Evolutionary conservation across 2,888 invertebrate species (phyloP), one percentile per base, ranked within the genome.

Genomic region (Drosophila multiciliata): DNA sequence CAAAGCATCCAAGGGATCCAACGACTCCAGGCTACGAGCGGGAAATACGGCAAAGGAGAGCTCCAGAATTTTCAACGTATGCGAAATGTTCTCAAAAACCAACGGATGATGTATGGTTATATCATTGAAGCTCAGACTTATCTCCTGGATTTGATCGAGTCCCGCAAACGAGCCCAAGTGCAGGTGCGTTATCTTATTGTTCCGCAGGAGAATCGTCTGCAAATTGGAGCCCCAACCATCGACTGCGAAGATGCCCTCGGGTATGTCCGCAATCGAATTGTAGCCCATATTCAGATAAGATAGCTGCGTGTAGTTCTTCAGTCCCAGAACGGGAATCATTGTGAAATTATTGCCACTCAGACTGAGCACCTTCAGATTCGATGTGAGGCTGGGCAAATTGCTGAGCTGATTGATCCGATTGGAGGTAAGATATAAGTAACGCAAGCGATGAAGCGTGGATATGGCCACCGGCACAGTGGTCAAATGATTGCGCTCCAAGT

Each of bases 51-150:
- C 97, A 87, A 97, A 97, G 74, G 98, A 97, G 61, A 98, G 94
- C 92, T 98, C 98, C 45, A 98, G 93, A 73, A 96, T 96, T 92
- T 97, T 96, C 60, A 98, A 93, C 29, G 95, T 95, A 61, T 95
- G 95, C 40, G 96, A 95, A 69, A 98, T 94, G 85, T 97, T 96
- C 68, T 95, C 94, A 91, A 98, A 97, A 23, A 97, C 96, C 90
- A 96, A 95, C 33, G 96, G 95, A 91, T 97, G 96, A 80, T 98
- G 95, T 89, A 96, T 96, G 84, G 96, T 95, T 76, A 99, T 95
- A 90, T 97, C 96, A 93, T 99, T 99, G 93, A 98, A 98, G 91
- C 98, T 98, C 79, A 99, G 94, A 93, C 97, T 97, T 78, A 99
- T 95, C 93, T 98, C 98, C 89, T 96, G 96, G 81, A 99, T 94